A percentile compares a stretch with the other conserved stretches of the same genome.
phyloP scores from a whole-genome alignment of 2,113 vertebrate species.

The Conger conger region DNA sequence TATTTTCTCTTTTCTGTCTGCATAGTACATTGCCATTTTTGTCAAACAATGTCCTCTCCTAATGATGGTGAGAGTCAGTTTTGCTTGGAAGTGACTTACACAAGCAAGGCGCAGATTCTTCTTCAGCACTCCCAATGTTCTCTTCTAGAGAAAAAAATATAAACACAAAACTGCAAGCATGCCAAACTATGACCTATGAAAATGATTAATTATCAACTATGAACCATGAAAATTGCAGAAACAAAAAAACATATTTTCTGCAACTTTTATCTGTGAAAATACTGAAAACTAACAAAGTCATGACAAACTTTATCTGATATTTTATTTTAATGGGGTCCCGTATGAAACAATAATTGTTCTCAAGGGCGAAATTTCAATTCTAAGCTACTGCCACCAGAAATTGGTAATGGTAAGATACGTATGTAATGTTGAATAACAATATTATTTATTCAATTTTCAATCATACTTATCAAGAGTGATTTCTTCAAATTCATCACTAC shows the following conservation, averaged over 20 bases:
- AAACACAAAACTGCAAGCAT: neutral
- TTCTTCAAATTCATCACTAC: neutral
- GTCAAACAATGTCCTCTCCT: neutral
- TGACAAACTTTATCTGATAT: neutral
- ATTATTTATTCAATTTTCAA: neutral
- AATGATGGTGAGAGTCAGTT: neutral
- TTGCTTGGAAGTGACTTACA: conserved; percentile 54
- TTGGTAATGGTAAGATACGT: too few relatives aligned
- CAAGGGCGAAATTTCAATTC: too few relatives aligned
- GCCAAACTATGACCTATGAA: neutral
- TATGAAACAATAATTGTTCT: too few relatives aligned
- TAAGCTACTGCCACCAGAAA: neutral
- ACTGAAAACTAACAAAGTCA: neutral
- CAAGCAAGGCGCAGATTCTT: conserved; percentile 59
- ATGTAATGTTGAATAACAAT: neutral
- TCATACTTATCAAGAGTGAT: neutral
- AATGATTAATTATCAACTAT: too few relatives aligned
- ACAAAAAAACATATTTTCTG: neutral
- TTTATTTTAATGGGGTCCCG: neutral
- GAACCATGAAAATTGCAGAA: neutral
- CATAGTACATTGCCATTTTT: too few relatives aligned
- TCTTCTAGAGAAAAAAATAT: neutral
- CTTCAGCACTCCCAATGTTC: conserved; percentile 54
- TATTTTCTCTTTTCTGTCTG: too few relatives aligned
- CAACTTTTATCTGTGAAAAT: neutral